Percentiles rank a stretch among this genome's conserved stretches.
These are phyloP conservation scores for Lampris megalopsis DNA, from an alignment of 2,113 vertebrate species.

Conservation along the genomic window DNA sequence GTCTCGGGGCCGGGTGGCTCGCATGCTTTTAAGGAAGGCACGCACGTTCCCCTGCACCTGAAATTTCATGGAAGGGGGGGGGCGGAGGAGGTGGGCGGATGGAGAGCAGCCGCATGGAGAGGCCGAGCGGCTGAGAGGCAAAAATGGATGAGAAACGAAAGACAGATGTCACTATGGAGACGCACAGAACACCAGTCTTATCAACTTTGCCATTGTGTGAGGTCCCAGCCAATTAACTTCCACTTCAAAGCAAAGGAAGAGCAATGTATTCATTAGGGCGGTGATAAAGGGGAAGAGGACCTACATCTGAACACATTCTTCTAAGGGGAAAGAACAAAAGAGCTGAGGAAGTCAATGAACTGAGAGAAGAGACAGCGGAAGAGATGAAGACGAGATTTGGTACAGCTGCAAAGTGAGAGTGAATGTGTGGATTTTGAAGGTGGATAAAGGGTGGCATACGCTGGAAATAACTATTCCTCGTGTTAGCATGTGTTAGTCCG, in stretches of 20 bases:
- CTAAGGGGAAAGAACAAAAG: background rate
- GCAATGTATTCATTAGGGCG: background rate
- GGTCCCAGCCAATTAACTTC: slow-evolving; percentile 5
- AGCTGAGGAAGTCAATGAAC: background rate
- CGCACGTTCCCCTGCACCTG: slow-evolving; percentile 73
- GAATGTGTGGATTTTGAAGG: too few relatives aligned
- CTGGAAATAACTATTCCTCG: too few relatives aligned
- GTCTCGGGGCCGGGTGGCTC: slow-evolving; percentile 67
- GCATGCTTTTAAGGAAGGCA: slow-evolving; percentile 76
- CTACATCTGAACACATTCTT: background rate
- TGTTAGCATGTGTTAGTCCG: too few relatives aligned
- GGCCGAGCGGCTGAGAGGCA: background rate
- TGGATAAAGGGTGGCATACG: too few relatives aligned
- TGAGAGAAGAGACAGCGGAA: too few relatives aligned
- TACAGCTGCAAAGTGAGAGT: too few relatives aligned
- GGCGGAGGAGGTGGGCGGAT: slow-evolving; percentile 40
- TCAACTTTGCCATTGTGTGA: background rate
- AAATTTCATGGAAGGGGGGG: slow-evolving; percentile 50
- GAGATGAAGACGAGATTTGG: too few relatives aligned
- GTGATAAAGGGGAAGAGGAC: background rate
- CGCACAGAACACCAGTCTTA: background rate
- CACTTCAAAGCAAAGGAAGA: background rate
- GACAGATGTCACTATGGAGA: background rate
- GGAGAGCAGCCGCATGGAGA: slow-evolving; percentile 24
- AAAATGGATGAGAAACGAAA: slow-evolving; percentile 16